Conservation (phyloP, 53 echinoderm and acorn worm genomes). For the Holothuria scabra region DNA sequence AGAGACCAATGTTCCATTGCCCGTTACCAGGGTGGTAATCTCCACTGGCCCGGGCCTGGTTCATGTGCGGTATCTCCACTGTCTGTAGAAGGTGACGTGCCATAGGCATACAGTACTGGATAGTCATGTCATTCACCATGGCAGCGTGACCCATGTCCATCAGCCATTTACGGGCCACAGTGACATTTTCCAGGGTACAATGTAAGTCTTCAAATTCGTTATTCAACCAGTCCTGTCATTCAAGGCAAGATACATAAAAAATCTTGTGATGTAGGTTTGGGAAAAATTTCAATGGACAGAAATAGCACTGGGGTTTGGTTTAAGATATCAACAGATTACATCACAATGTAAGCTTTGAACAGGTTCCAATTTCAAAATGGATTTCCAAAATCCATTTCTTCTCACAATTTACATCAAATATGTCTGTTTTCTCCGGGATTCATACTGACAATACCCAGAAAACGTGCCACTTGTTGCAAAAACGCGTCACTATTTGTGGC, state of each 20-base stretch:
- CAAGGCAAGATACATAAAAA: not conserved
- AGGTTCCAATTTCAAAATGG: too few relatives aligned
- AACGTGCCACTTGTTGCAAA: too few relatives aligned
- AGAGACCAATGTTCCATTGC: conserved; percentile 56
- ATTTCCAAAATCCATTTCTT: too few relatives aligned
- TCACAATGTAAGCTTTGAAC: too few relatives aligned
- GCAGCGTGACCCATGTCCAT: conserved; percentile 49
- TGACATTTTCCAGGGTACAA: conserved; percentile 47
- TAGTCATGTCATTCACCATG: conserved; percentile 45
- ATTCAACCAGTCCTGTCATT: conserved; percentile 53
- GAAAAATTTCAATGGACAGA: too few relatives aligned
- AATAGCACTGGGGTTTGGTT: too few relatives aligned
- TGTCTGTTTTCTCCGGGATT: too few relatives aligned
- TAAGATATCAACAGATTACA: too few relatives aligned
- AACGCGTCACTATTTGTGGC: too few relatives aligned
- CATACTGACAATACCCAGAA: too few relatives aligned
- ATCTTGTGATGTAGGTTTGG: not conserved
- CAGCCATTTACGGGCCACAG: conserved; percentile 51
- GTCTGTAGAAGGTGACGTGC: conserved; percentile 56
- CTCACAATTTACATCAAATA: too few relatives aligned
- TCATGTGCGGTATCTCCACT: conserved; percentile 58
- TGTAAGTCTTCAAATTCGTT: conserved; percentile 54
- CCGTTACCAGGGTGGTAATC: conserved; percentile 60
- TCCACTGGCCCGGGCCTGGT: conserved; percentile 49
- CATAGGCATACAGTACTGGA: conserved; percentile 65